Conservation (phyloP, 35 echinoderm and acorn worm species). For the Heliocidaris tuberculata region DNA sequence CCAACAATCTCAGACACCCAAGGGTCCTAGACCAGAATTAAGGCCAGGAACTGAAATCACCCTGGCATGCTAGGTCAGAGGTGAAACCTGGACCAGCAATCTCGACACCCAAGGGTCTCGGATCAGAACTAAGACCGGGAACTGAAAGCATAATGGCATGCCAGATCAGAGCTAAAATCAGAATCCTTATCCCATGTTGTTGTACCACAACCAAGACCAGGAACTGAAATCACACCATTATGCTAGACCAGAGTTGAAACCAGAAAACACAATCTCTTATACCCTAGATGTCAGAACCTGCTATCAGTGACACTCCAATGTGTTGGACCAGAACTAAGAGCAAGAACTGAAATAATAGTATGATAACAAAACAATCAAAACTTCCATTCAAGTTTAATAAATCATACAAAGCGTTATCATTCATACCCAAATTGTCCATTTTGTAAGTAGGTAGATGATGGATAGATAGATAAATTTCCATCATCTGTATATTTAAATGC, state of each 20-base stretch:
- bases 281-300: neutral
- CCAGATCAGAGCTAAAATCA: neutral
- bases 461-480: too few relatives aligned
- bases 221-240: neutral
- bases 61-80: neutral
- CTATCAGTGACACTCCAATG: neutral
- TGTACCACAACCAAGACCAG: constrained; percentile 5
- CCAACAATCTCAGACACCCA: constrained; percentile 59
- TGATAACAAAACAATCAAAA: too few relatives aligned
- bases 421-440: too few relatives aligned
- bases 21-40: constrained; percentile 56
- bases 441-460: too few relatives aligned
- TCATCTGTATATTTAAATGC: too few relatives aligned
- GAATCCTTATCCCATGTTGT: constrained; percentile 39
- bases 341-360: neutral
- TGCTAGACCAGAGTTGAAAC: neutral
- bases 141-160: neutral
- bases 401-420: too few relatives aligned
- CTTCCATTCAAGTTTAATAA: too few relatives aligned
- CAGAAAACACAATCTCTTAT: constrained; percentile 42
- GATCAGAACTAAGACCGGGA: constrained; percentile 21
- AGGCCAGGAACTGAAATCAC: too few relatives aligned
- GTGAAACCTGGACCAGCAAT: constrained; percentile 34
- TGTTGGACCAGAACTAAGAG: constrained; percentile 35
- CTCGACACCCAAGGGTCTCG: constrained; percentile 44